Conservation (phyloP, 1,140 invertebrate genomes). For the Spodoptera frugiperda region DNA sequence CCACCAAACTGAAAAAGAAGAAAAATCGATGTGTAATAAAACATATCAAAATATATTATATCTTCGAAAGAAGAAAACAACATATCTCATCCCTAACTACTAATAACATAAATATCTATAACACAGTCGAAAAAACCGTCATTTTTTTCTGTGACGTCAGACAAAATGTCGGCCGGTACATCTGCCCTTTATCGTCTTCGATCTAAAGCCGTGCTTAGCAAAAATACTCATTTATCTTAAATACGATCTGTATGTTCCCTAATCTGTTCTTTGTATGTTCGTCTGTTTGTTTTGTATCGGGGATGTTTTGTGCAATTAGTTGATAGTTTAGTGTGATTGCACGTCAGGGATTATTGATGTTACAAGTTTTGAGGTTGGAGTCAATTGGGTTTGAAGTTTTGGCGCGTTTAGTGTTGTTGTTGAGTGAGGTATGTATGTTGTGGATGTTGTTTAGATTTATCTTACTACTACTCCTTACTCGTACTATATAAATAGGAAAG, state of each 20-base stretch:
- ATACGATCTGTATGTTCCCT: constrained; percentile 82
- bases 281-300: constrained; percentile 73
- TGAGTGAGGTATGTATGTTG: too few species aligned
- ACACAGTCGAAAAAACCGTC: constrained; percentile 25
- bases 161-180: constrained; percentile 58
- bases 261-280: constrained; percentile 80
- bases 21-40: too few species aligned
- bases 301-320: constrained; percentile 82
- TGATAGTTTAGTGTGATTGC: constrained; percentile 72
- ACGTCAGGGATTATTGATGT: constrained; percentile 6
- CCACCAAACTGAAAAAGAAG: too few species aligned
- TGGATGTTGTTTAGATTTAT: too few species aligned
- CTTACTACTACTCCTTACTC: too few species aligned
- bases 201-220: constrained; percentile 81
- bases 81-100: not conserved
- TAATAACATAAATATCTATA: constrained; percentile 7
- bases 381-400: constrained; percentile 19
- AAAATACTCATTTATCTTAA: constrained; percentile 84
- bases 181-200: constrained; percentile 74
- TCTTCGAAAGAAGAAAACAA: not conserved
- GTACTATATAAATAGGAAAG: too few species aligned
- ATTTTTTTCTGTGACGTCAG: constrained; percentile 57
- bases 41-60: not conserved
- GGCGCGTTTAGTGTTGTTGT: not conserved
- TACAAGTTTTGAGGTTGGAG: not conserved